Percentiles rank a stretch among this genome's conserved stretches.
Conservation (phyloP, 2,888 invertebrate genomes). For the Nemotelus pantherinus region DNA sequence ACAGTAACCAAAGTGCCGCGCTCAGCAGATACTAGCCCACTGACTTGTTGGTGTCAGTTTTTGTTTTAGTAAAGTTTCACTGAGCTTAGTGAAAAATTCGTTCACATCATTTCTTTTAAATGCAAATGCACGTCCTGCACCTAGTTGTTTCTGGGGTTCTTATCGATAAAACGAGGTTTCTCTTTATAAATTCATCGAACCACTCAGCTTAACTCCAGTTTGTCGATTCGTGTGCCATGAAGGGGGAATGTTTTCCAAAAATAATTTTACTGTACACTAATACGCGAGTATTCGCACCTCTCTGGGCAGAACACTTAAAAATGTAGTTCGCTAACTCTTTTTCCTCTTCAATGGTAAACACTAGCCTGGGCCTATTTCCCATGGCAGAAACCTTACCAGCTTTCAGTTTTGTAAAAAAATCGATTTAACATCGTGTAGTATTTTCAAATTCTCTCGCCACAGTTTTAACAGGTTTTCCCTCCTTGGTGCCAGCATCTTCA, state of each 20-base stretch:
- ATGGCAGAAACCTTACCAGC: too few species aligned
- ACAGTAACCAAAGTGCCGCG: slow-evolving; percentile 57
- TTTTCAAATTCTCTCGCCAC: too few species aligned
- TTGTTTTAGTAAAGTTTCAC: not conserved
- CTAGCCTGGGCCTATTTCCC: too few species aligned
- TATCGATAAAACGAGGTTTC: not conserved
- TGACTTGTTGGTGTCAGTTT: slow-evolving; percentile 54
- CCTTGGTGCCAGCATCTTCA: too few species aligned
- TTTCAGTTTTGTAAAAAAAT: too few species aligned
- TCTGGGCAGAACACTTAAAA: not conserved
- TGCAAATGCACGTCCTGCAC: not conserved
- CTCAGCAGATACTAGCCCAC: slow-evolving; percentile 58
- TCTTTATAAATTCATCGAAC: not conserved
- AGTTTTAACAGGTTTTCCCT: too few species aligned
- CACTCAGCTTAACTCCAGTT: not conserved
- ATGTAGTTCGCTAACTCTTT: too few species aligned
- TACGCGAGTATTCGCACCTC: not conserved
- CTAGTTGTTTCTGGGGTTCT: not conserved
- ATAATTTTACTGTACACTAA: not conserved
- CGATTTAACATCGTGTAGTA: too few species aligned
- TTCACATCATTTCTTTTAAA: not conserved
- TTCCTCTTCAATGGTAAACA: too few species aligned
- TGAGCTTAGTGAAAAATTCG: not conserved
- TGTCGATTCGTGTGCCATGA: not conserved
- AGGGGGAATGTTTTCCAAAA: not conserved